phyloP scores from a whole-genome alignment of 2,113 vertebrate genomes.

The Trematocara unimaculatum region DNA sequence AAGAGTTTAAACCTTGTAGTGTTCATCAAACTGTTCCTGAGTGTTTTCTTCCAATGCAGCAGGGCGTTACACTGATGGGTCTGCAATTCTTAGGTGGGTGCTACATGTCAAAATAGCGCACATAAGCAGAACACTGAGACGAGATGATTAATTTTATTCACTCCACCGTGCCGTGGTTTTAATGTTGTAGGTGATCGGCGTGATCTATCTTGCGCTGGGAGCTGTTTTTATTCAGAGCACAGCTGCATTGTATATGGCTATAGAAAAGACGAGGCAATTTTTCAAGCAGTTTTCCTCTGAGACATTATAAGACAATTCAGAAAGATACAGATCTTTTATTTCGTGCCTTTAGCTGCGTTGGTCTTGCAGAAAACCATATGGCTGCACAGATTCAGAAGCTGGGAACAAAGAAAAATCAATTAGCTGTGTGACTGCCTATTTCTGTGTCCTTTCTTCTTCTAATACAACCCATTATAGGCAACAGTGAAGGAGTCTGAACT shows the following conservation, averaged over 20 bases:
- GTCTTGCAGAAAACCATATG: neutral
- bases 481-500: neutral
- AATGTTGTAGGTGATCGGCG: neutral
- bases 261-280: neutral
- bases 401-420: slow-evolving; percentile 9
- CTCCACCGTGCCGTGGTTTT: neutral
- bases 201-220: neutral
- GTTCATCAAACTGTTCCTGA: neutral
- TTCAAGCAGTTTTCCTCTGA: neutral
- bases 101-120: neutral
- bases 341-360: neutral
- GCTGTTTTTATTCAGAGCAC: neutral
- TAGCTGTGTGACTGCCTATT: neutral
- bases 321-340: neutral
- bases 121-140: neutral
- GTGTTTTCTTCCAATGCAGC: neutral
- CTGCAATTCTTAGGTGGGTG: neutral
- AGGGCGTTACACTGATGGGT: neutral
- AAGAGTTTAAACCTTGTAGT: neutral
- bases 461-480: neutral
- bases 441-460: neutral
- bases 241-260: neutral
- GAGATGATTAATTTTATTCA: neutral
- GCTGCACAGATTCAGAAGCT: neutral
- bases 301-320: neutral